Base-by-base conservation (phyloP, 2,797 vertebrate species). In the Enteromius fasciolatus region DNA sequence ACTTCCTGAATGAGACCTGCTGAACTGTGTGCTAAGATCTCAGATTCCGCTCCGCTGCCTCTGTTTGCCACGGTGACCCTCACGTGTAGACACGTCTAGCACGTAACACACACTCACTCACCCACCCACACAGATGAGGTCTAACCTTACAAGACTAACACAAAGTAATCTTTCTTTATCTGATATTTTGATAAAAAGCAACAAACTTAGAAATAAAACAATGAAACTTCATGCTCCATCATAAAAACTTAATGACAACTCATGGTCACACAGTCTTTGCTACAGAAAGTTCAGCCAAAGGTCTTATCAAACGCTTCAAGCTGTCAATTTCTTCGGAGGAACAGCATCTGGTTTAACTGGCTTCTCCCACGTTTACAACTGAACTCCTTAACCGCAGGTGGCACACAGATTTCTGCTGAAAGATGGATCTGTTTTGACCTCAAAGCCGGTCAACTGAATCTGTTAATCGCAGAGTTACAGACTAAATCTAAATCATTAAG, bases 311-410 rank as follows among this genome's bases (percentile, higher is more conserved):
- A 74, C 52, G 33, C 77, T 54, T 72, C 48, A 66, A 41, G 44
- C 57, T 83, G 80, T 78, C 48, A 80, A 70, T 44, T 68, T 57
- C 50, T 74, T 54, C 33, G 12, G 33, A 76, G 36, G 36, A 80
- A 59, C 77, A 48, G 78, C 25, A 44, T 82, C 77, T 82, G 61
- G 80, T 67, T 82, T 50, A 50, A 72, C 74, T 54, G 57, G 91
- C 91, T 92, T 91, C 90, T 91, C 83, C 85, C 70, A 85, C 87
- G 87, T 84, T 86, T 82, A 59, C 57, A 28, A 72, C 61, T 87
- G 86, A 93, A 93, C 83, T 92, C 89, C 89, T 93, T 92, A 94
- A 90, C 82, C 89, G 87, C 89, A 86, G 61, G 70, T 87, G 86
- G 90, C 86, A 87, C 83, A 85, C 86, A 87, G 89, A 88, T 90